phyloP scores from a whole-genome alignment of 2,113 vertebrate species.

The Sprattus sprattus region DNA sequence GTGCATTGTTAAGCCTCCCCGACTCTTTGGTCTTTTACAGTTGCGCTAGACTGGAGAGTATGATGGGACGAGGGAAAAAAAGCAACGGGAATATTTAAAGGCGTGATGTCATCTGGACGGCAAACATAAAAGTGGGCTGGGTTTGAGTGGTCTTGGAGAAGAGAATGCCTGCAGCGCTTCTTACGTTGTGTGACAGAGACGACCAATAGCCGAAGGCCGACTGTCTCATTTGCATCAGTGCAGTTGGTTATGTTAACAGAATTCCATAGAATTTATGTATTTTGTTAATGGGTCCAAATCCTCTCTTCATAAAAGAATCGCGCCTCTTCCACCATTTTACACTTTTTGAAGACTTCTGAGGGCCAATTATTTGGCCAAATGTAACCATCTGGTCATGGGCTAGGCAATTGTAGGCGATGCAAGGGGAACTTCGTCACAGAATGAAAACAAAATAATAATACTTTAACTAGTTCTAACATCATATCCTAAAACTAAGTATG shows the following conservation, averaged over 20 bases:
- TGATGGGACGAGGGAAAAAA: slow-evolving; percentile 44
- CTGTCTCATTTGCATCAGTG: neutral
- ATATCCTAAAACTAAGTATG: neutral
- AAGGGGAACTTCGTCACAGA: neutral
- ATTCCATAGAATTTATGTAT: too few species aligned
- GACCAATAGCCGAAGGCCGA: neutral
- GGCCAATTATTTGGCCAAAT: neutral
- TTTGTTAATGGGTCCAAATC: too few species aligned
- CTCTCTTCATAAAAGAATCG: neutral
- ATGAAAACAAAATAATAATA: neutral
- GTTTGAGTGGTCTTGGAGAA: slow-evolving; percentile 34
- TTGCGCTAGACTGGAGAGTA: slow-evolving; percentile 24
- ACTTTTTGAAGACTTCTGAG: neutral
- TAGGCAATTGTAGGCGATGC: neutral
- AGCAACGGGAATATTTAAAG: slow-evolving; percentile 69
- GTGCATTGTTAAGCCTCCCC: slow-evolving; percentile 24
- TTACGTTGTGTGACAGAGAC: neutral
- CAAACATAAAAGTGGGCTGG: slow-evolving; percentile 60
- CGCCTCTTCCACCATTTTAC: neutral
- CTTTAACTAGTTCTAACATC: neutral
- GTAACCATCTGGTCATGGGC: neutral
- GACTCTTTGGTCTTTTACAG: neutral
- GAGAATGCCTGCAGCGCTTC: slow-evolving; percentile 8
- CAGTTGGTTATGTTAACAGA: too few species aligned
- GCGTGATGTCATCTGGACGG: slow-evolving; percentile 67